Conservation (phyloP, 2,888 invertebrate species). For the Erebia ligea region DNA sequence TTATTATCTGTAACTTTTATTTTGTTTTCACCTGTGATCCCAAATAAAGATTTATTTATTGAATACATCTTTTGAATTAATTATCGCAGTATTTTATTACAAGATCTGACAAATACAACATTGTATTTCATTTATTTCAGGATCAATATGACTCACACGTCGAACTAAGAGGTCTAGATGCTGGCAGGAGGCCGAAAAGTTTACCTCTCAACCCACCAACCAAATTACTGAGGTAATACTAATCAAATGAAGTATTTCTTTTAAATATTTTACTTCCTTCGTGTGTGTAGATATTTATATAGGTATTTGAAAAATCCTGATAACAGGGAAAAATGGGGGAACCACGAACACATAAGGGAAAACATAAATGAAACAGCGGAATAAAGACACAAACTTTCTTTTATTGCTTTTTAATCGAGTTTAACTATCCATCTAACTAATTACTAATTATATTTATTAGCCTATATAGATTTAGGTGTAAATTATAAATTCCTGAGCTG, state of each 20-base stretch:
- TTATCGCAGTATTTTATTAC: too few relatives aligned
- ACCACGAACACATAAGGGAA: not conserved
- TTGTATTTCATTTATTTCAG: constrained; percentile 45
- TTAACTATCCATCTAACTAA: not conserved
- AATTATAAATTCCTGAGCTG: too few relatives aligned
- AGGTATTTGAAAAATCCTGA: too few relatives aligned
- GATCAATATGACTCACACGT: constrained; percentile 59
- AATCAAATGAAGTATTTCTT: too few relatives aligned
- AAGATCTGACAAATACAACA: not conserved
- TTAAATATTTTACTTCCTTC: too few relatives aligned
- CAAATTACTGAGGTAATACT: constrained; percentile 88
- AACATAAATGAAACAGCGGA: not conserved
- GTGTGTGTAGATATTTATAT: not conserved
- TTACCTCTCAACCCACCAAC: constrained; percentile 95
- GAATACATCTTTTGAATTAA: too few relatives aligned
- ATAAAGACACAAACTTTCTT: not conserved
- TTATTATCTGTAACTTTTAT: too few relatives aligned
- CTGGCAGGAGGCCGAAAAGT: constrained; percentile 91
- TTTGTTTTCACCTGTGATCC: too few relatives aligned
- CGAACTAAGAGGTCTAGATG: constrained; percentile 70
- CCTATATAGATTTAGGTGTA: too few relatives aligned
- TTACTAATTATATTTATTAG: not conserved
- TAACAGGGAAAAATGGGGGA: not conserved
- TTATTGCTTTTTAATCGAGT: not conserved
- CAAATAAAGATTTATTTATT: too few relatives aligned